Evolutionary conservation across 2,113 vertebrate genomes (phyloP), one percentile per base, ranked within the genome.

Genomic region (Hippolais icterina): DNA sequence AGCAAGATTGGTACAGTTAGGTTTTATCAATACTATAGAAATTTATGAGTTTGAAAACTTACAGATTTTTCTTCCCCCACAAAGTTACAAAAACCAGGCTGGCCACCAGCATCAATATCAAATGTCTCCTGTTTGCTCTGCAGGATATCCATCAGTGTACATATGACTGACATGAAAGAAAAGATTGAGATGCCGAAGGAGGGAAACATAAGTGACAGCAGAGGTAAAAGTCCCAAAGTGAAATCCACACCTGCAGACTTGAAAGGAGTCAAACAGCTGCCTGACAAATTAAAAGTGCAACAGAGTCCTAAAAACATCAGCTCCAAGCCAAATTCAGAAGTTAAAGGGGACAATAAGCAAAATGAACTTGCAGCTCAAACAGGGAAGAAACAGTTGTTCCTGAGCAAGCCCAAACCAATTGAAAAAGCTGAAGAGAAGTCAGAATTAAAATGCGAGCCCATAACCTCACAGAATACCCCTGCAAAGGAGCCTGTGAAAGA

Each of bases 61-160:
- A 17, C 1, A 68, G 31, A 47, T 66, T 60, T 79, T 91, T 84
- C 46, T 50, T 64, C 18, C 16, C 14, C 6, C 17, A 22, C 37
- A 28, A 83, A 83, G 52, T 65, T 71, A 28, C 11, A 61, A 53
- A 74, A 71, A 3, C 7, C 37, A 83, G 52, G 60, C 41, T 54
- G 54, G 31, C 31, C 37, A 50, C 71, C 33, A n/a, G 37, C 28
- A 28, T 87, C 70, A 85, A 29, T 25, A 25, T 87, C 47, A 91
- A 70, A 46, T 61, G 23, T 80, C 33, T 54, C 7, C 33, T 91
- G 28, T 94, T 92, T 96, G 42, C 69, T 94, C 86, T 83, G 42
- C 85, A 98, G 98, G 93, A 42, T 96, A 93, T 96, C 97, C 20
- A 65, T 96, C 83, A 81, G 88, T 5, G 66, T 82, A 7, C 97